phyloP scores from a whole-genome alignment of 2,797 vertebrate genomes.

The Rhynchotus rufescens region DNA sequence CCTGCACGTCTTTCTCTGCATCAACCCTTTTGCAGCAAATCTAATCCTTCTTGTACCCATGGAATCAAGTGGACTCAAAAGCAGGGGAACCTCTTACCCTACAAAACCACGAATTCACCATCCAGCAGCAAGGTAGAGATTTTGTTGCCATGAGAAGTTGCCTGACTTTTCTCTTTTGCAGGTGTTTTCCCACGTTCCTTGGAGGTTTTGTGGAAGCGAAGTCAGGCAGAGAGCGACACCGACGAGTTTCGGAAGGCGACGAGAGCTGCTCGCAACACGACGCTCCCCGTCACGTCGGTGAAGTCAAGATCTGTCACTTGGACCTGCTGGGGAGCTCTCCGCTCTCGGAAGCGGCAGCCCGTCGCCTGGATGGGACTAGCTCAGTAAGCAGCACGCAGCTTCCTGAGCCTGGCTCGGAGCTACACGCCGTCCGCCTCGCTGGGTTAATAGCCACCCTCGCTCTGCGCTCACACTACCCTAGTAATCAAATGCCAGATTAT shows the following conservation, averaged over 20 bases:
- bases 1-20: neutral
- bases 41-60: neutral
- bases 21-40: neutral
- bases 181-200: neutral
- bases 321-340: neutral
- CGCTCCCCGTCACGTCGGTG: neutral
- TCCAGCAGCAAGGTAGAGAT: neutral
- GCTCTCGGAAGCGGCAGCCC: neutral
- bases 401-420: fast-evolving
- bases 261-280: neutral
- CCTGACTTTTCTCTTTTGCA: neutral
- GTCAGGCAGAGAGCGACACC: neutral
- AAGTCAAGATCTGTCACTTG: neutral
- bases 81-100: fast-evolving
- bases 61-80: neutral
- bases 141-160: neutral
- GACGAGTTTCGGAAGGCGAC: neutral
- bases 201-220: neutral
- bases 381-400: neutral
- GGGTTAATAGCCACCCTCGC: neutral
- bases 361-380: neutral
- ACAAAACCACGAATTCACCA: fast-evolving
- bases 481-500: neutral
- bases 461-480: neutral
- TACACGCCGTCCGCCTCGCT: neutral